Base-by-base conservation (phyloP, 2,888 invertebrate genomes). In the Orthosia gothica region DNA sequence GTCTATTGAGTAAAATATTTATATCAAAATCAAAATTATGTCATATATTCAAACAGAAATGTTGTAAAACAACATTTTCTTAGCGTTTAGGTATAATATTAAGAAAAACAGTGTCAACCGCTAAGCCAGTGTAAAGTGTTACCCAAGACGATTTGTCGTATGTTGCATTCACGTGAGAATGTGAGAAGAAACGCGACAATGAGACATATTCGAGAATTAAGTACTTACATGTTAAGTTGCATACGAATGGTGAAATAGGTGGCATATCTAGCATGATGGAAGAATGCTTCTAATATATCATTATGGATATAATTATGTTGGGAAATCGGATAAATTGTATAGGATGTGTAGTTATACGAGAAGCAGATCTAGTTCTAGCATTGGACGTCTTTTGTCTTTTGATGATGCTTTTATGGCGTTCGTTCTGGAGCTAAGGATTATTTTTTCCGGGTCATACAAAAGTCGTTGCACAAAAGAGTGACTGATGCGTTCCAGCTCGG, bases 131-230 rank as follows among this genome's bases (percentile, higher is more conserved):
- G 71, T 62, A 78, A 78, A 73, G 76, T 83, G 67, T 87, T 88
- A 71, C 86, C 63, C 84, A 88, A 87, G 88, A 82, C 77, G 80
- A 88, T 82, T 86, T 86, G 88, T 85, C 76, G 73, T 61, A 69
- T 76, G 75, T 86, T 88, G 88, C 84, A 74, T 74, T 68, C 79
- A 67, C 82, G 86, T 85, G 90, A 84, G 87, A 90, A 90, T 83
- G 69, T 71, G 75, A 74, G 76, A 84, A 91, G 88, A 91, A 91
- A 86, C 80, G 76, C 70, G 83, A 91, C 91, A 91, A 90, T 90
- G 85, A 79, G 86, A 82, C 80, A 74, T 66, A 74, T 82, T 75
- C 55, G 54, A 80, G 65, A 64, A 63, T 47, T 61, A 68, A 50
- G 61, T 76, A 81, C 59, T 32, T 26, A 64, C 70, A 69, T 77